A percentile compares a stretch with the other conserved stretches of the same genome.
These are phyloP conservation scores for Rattus norvegicus DNA, from an alignment of 2,113 vertebrate genomes.

Conservation along the genomic window GRCr8 NC_086019.1:227338001-227338500, in stretches of 20 bases:
- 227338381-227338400: neutral
- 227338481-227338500: neutral
- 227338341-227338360: neutral
- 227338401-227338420: constrained; percentile 23
- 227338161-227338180: neutral
- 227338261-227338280: neutral
- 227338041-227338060: neutral
- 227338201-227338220: neutral
- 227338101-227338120: neutral
- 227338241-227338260: neutral
- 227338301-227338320: neutral
- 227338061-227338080: neutral
- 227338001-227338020: neutral
- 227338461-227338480: neutral
- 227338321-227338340: neutral
- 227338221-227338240: neutral
- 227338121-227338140: neutral
- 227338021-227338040: neutral
- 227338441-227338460: neutral
- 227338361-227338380: neutral
- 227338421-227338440: constrained; percentile 45
- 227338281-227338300: neutral
- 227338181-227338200: neutral
- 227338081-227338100: neutral
- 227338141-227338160: constrained; percentile 38